These are phyloP conservation scores for Sphaeramia orbicularis DNA, from an alignment of 2,797 vertebrate genomes.

Conservation along the genomic window DNA sequence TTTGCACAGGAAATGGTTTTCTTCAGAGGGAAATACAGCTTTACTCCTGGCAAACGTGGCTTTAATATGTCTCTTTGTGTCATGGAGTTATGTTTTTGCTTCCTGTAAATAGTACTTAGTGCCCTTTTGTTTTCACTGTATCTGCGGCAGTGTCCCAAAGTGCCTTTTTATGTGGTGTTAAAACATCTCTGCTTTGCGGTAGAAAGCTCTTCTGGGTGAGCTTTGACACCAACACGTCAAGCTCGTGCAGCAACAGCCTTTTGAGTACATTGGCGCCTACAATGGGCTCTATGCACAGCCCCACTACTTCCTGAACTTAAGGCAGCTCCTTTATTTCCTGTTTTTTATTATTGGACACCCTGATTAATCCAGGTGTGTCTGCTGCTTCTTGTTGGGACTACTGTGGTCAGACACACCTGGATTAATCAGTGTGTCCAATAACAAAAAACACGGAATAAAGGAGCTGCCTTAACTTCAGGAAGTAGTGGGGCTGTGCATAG, in stretches of 20 bases:
- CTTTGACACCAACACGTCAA: conserved; percentile 26
- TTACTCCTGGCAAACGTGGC: conserved; percentile 2
- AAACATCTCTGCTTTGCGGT: conserved; percentile 22
- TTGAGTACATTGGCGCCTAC: not conserved
- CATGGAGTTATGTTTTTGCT: not conserved
- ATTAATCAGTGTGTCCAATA: too few relatives aligned
- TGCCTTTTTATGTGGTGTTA: conserved; percentile 23
- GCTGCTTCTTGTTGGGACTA: too few relatives aligned
- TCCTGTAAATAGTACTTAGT: conserved; percentile 9
- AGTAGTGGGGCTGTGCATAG: too few relatives aligned
- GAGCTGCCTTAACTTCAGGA: too few relatives aligned
- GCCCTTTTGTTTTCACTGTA: conserved; percentile 10
- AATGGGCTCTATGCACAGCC: too few relatives aligned
- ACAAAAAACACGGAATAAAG: too few relatives aligned
- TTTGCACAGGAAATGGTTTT: conserved; percentile 36
- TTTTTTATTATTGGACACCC: too few relatives aligned
- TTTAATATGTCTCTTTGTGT: conserved; percentile 28
- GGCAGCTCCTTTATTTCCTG: too few relatives aligned
- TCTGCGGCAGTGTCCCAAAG: conserved; percentile 15
- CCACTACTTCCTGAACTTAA: too few relatives aligned
- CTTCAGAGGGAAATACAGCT: conserved; percentile 12
- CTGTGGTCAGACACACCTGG: too few relatives aligned
- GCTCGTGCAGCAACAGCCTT: not conserved
- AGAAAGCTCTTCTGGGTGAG: conserved; percentile 32
- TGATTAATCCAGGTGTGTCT: too few relatives aligned